A percentile compares a stretch with the other conserved stretches of the same genome.
Evolutionary conservation across 2,797 vertebrate genomes (phyloP).

Genomic region (Atherinosoma microstoma): DNA sequence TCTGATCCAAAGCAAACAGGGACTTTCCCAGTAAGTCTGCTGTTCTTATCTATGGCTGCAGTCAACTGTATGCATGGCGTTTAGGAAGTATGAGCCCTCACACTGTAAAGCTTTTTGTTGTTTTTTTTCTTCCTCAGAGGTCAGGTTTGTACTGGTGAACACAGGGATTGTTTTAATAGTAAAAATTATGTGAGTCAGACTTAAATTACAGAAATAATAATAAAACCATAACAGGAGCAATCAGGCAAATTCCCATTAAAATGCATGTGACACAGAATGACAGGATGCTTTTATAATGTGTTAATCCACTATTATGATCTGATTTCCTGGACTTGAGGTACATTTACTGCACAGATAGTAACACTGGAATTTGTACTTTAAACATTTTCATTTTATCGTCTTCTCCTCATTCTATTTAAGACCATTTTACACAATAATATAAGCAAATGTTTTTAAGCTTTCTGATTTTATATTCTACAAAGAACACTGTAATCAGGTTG

Average conservation of each 20-base stretch:
- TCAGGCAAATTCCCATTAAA: not conserved
- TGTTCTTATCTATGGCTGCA: conserved; percentile 37
- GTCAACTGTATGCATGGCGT: conserved; percentile 5
- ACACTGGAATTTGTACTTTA: no score
- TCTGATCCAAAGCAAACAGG: conserved; percentile 4
- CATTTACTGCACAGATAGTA: no score
- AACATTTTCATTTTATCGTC: no score
- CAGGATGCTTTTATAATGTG: no score
- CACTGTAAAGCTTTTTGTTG: not conserved
- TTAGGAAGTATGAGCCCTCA: not conserved
- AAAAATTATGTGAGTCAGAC: no score
- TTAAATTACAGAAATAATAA: not conserved
- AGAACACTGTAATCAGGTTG: no score
- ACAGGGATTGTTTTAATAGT: not conserved
- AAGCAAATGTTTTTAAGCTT: not conserved
- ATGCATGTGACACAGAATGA: no score
- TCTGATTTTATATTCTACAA: not conserved
- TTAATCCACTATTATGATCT: no score
- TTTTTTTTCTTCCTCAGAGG: not conserved
- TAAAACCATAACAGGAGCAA: not conserved
- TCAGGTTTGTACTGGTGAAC: not conserved
- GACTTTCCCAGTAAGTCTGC: conserved; percentile 49
- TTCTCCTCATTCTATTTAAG: not conserved
- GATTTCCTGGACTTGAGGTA: no score
- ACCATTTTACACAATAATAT: not conserved